Conservation (phyloP, 1,140 invertebrate species). For the fruit fly (Drosophila melanogaster) region DNA sequence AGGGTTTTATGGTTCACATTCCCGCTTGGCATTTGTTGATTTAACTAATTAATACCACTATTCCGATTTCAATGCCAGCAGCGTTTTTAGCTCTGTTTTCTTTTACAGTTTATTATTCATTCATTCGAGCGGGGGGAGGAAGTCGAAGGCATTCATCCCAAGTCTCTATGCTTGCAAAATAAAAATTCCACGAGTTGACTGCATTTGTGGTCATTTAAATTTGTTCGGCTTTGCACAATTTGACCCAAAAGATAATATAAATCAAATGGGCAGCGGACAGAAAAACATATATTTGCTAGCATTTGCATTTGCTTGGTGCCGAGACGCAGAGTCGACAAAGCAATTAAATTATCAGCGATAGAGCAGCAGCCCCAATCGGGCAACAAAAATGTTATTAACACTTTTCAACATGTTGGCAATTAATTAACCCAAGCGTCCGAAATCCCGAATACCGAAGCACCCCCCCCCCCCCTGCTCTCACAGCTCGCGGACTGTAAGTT, state of each 20-base stretch:
- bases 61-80: conserved; percentile 49
- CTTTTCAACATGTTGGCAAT: conserved; percentile 71
- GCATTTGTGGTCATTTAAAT: conserved; percentile 48
- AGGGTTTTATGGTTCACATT: conserved; percentile 38
- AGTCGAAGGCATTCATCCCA: conserved; percentile 32
- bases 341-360: conserved; percentile 61
- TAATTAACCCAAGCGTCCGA: conserved; percentile 65
- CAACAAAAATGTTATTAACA: conserved; percentile 66
- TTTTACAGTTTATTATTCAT: conserved; percentile 36
- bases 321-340: conserved; percentile 20
- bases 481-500: background rate
- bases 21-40: conserved; percentile 41
- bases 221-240: conserved; percentile 41
- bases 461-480: background rate
- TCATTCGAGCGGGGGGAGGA: conserved; percentile 17
- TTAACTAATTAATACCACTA: conserved; percentile 52
- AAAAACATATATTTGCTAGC: conserved; percentile 40
- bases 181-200: conserved; percentile 11
- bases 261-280: conserved; percentile 32
- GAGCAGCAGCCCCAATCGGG: conserved; percentile 40
- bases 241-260: conserved; percentile 46
- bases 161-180: conserved; percentile 36
- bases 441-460: conserved; percentile 16
- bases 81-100: conserved; percentile 29
- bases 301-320: conserved; percentile 40